phyloP scores from a whole-genome alignment of 2,113 vertebrate species.

The Stictonetta naevosa region DNA sequence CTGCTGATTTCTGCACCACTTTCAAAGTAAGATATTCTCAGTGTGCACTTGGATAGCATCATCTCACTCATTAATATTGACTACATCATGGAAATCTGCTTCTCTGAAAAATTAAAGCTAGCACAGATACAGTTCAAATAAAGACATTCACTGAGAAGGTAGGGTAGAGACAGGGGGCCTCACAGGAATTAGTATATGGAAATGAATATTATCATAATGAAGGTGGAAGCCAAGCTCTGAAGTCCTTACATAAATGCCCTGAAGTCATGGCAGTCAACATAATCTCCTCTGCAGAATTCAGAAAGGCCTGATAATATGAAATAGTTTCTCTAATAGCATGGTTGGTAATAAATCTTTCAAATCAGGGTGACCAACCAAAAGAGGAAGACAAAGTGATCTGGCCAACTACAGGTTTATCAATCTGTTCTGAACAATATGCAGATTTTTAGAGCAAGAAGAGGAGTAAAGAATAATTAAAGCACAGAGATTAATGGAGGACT shows the following conservation, averaged over 20 bases:
- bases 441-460: neutral
- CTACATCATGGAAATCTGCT: neutral
- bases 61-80: neutral
- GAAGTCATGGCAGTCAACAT: neutral
- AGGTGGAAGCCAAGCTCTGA: neutral
- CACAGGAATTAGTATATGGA: neutral
- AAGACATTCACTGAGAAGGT: neutral
- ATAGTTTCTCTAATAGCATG: neutral
- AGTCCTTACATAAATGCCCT: slow-evolving; percentile 8
- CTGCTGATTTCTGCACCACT: neutral
- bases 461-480: neutral
- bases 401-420: neutral
- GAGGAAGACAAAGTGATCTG: neutral
- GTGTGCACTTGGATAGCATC: neutral
- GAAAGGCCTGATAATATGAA: neutral
- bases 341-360: neutral
- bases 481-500: neutral
- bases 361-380: neutral
- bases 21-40: neutral
- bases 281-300: neutral
- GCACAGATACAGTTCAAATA: neutral
- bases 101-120: neutral
- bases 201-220: neutral
- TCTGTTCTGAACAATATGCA: neutral
- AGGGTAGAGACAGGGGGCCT: neutral